phyloP scores from a whole-genome alignment of 2,797 vertebrate genomes.

The Anguilla pacifica region DNA sequence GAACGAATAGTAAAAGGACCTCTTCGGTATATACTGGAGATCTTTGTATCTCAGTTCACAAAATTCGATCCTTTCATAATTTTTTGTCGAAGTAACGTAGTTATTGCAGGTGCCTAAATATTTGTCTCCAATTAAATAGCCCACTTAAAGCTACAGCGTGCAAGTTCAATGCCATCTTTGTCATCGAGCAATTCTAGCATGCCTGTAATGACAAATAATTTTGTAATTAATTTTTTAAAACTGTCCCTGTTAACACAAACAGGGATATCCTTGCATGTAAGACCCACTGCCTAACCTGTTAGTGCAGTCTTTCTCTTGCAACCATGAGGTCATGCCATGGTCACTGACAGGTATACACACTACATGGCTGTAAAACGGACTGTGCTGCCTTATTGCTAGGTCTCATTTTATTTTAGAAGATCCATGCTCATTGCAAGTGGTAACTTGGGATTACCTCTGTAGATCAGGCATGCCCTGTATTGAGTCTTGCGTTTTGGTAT shows the following conservation, averaged over 20 bases:
- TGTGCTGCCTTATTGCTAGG: no score
- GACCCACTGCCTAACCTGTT: background rate
- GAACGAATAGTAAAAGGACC: background rate
- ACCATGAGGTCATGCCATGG: background rate
- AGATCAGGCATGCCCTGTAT: no score
- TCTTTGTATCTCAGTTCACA: background rate
- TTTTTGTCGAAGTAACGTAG: background rate
- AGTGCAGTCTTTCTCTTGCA: background rate
- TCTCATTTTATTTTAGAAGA: no score
- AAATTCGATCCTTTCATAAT: background rate
- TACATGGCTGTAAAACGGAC: no score
- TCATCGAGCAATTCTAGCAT: background rate
- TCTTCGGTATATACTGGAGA: background rate
- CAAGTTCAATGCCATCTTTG: background rate
- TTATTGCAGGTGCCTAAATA: background rate
- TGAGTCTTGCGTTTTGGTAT: background rate
- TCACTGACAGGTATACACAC: no score
- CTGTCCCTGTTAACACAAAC: background rate
- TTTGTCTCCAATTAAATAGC: background rate
- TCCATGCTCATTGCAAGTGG: no score
- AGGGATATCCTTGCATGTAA: background rate
- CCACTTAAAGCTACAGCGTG: background rate
- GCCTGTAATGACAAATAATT: background rate
- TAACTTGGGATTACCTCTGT: no score
- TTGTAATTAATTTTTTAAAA: no score